Base-by-base conservation (phyloP, 1,140 invertebrate genomes). In the Schmidtea mediterranea region DNA sequence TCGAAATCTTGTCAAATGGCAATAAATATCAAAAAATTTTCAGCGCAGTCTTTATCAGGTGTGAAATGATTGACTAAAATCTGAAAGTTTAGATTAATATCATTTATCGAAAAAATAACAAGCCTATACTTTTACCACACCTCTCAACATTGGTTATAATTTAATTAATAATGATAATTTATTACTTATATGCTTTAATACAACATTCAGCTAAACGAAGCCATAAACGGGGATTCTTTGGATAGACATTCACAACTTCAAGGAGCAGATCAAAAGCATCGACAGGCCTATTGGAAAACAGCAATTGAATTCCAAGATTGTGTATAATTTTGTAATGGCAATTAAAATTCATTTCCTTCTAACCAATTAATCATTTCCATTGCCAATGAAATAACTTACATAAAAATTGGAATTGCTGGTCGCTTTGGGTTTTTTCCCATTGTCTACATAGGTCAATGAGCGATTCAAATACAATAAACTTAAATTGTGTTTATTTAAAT, bases 251-350 rank as follows among this genome's bases (percentile, higher is more conserved):
- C 0, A 82, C 74, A 19, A 79, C 78, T 63, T 82, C 76, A n/a
- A 79, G 75, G 6, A 94, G 73, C 66, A 79, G 86, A 57, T 86
- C 80, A 65, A 92, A 90, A 1, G 87, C 83, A 55, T 77, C 73
- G 50, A 73, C 69, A 1, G 79, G 72, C 55, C 80, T 74, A 39
- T 77, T 75, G 36, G 78, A 74, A 23, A 41, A 41, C 19, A 92
- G 68, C 52, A 86, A 67, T 43, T 79, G 73, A 24, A 90, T 72
- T 10, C 84, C 87, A 54, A 90, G 71, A 68, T 89, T 92, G 59
- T 84, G 89, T 58, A 87, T 74, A 48, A 90, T 71, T 59, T 84
- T 75, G 50, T 78, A 76, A 49, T 65, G 60, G 51, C 75, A 75
- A 52, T 73, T 74, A 50, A 60, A 58, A 16, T 53, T 19, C 3